These are phyloP conservation scores for Zenarchopterus dispar DNA, from an alignment of 2,797 vertebrate genomes.

Conservation along the genomic window DNA sequence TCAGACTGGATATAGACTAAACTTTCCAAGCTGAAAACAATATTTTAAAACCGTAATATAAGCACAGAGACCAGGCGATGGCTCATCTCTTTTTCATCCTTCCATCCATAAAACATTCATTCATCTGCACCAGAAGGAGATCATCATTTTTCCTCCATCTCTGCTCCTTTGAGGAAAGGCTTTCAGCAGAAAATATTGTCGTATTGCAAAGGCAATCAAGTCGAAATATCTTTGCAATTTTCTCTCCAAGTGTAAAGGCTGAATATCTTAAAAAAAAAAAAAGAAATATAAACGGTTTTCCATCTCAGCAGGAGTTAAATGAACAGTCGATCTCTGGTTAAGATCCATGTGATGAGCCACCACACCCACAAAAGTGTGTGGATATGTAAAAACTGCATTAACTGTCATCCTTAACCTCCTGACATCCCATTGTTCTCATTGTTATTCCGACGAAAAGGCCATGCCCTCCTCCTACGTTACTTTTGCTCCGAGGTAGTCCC, in stretches of 20 bases:
- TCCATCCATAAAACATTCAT: constrained; percentile 72
- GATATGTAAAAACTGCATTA: not conserved
- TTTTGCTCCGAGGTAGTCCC: constrained; percentile 27
- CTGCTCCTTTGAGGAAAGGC: constrained; percentile 50
- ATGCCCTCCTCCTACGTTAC: constrained; percentile 9
- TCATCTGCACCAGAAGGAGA: constrained; percentile 61
- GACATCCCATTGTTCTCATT: constrained; percentile 18
- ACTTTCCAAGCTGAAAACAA: constrained; percentile 42
- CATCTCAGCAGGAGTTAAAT: constrained; percentile 38
- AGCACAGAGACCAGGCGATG: constrained; percentile 41
- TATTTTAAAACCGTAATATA: constrained; percentile 42
- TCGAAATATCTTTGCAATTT: constrained; percentile 63
- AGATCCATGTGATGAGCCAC: constrained; percentile 19
- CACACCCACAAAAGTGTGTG: constrained; percentile 1
- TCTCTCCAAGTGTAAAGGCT: constrained; percentile 37
- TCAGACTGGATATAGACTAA: constrained; percentile 23
- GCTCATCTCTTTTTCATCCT: constrained; percentile 61
- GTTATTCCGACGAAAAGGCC: constrained; percentile 25
- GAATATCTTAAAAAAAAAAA: constrained; percentile 20
- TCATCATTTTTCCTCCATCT: constrained; percentile 56
- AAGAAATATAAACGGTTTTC: constrained; percentile 36
- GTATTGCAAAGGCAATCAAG: constrained; percentile 64
- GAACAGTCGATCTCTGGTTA: constrained; percentile 27
- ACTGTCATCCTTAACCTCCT: not conserved
- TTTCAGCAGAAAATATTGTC: constrained; percentile 49